phyloP scores from a whole-genome alignment of 2,888 invertebrate species.

The Stegana nigrithorax region DNA sequence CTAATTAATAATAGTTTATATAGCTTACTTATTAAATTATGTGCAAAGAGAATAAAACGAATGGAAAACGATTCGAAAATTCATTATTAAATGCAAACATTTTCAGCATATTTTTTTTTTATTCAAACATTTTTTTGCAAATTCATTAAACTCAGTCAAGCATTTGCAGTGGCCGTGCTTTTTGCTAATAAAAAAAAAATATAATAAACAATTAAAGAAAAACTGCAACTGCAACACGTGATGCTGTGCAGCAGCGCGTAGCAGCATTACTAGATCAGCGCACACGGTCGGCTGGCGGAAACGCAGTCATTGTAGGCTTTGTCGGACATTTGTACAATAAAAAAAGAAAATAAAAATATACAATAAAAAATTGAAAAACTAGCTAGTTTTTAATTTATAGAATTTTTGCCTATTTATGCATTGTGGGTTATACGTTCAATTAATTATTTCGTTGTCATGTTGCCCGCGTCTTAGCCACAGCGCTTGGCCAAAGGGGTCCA shows the following conservation, averaged over 20 bases:
- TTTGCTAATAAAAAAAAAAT: constrained; percentile 7
- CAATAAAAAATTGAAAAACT: too few relatives aligned
- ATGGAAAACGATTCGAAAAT: constrained; percentile 40
- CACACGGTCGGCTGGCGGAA: too few relatives aligned
- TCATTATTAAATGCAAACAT: neutral
- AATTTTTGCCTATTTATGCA: neutral
- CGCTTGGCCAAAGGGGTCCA: constrained; percentile 37
- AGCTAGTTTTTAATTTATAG: constrained; percentile 4
- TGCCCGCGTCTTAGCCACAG: constrained; percentile 26
- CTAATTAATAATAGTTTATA: constrained; percentile 23
- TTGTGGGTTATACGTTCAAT: neutral
- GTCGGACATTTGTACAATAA: too few relatives aligned
- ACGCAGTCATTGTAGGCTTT: too few relatives aligned
- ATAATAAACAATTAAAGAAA: constrained; percentile 1
- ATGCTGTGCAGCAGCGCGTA: constrained; percentile 53
- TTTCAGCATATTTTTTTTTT: neutral
- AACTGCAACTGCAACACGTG: constrained; percentile 38
- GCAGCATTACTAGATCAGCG: too few relatives aligned
- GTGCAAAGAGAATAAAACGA: constrained; percentile 55
- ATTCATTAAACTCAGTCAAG: constrained; percentile 30
- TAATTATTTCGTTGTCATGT: constrained; percentile 20
- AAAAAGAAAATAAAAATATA: too few relatives aligned
- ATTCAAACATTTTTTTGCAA: constrained; percentile 14
- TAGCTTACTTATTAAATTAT: constrained; percentile 39
- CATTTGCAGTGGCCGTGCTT: constrained; percentile 1